phyloP scores from a whole-genome alignment of 2,113 vertebrate genomes.

The Columba janthina region DNA sequence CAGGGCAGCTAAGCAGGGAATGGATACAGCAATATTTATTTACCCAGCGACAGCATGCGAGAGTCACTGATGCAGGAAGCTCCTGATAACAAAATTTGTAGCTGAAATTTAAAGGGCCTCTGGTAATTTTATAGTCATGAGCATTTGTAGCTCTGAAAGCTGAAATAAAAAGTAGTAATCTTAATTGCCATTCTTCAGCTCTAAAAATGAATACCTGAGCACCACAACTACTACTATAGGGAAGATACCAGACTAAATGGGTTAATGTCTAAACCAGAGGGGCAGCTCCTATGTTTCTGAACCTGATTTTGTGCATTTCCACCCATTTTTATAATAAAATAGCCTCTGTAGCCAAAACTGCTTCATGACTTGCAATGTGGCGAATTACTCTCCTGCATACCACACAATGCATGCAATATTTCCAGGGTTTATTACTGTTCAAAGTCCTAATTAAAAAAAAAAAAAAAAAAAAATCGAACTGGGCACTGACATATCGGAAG shows the following conservation, averaged over 20 bases:
- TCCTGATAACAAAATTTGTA: not conserved
- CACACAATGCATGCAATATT: not conserved
- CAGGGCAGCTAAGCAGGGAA: not conserved
- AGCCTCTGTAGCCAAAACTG: not conserved
- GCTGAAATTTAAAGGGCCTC: not conserved
- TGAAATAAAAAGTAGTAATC: not conserved
- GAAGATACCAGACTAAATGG: not conserved
- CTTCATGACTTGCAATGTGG: not conserved
- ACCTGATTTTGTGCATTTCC: not conserved
- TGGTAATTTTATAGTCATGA: not conserved
- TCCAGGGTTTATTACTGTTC: not conserved
- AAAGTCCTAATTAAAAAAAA: not conserved
- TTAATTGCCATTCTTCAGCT: not conserved
- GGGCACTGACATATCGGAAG: not conserved
- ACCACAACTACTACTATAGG: not conserved
- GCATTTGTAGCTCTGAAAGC: not conserved
- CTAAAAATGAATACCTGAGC: not conserved
- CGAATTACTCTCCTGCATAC: not conserved
- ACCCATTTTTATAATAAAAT: not conserved
- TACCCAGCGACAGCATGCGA: not conserved
- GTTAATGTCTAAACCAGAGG: not conserved
- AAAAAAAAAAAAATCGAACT: not conserved
- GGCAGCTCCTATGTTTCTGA: not conserved
- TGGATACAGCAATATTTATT: constrained; percentile 54
- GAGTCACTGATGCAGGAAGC: not conserved